These are phyloP conservation scores for Forbesichthys papilliferus DNA, from an alignment of 2,113 vertebrate genomes.

Conservation along the genomic window DNA sequence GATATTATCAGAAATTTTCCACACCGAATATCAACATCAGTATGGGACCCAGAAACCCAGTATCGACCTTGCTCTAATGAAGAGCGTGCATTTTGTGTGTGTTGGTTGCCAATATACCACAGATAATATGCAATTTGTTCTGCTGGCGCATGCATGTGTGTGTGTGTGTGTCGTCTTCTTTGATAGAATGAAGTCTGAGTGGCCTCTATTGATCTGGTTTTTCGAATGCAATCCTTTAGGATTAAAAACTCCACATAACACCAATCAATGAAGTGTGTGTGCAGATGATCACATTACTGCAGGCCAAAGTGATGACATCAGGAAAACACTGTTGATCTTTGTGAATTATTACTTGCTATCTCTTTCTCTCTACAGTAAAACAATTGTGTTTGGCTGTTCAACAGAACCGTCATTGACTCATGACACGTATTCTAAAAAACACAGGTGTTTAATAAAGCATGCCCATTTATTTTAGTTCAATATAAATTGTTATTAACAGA, in stretches of 20 bases:
- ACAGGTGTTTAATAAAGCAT: not conserved
- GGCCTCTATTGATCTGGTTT: not conserved
- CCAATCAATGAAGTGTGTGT: slow-evolving; percentile 18
- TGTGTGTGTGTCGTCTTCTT: not conserved
- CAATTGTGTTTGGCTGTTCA: not conserved
- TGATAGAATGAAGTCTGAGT: not conserved
- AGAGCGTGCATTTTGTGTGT: not conserved
- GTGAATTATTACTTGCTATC: not conserved
- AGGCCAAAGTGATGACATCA: slow-evolving; percentile 18
- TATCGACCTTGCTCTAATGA: no score
- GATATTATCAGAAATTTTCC: not conserved
- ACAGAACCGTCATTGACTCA: not conserved
- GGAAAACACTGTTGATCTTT: slow-evolving; percentile 9
- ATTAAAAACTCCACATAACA: slow-evolving; percentile 11
- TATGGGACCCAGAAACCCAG: not conserved
- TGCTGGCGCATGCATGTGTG: not conserved
- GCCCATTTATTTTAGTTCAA: not conserved
- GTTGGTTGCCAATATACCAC: no score
- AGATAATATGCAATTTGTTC: not conserved
- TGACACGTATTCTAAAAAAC: not conserved
- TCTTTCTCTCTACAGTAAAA: not conserved
- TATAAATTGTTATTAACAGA: not conserved
- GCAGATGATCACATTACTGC: slow-evolving; percentile 13
- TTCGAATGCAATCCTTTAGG: slow-evolving; percentile 6
- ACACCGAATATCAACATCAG: not conserved